These are phyloP conservation scores for Zosterops pallidus DNA, from an alignment of 2,113 vertebrate genomes.

Conservation along the genomic window DNA sequence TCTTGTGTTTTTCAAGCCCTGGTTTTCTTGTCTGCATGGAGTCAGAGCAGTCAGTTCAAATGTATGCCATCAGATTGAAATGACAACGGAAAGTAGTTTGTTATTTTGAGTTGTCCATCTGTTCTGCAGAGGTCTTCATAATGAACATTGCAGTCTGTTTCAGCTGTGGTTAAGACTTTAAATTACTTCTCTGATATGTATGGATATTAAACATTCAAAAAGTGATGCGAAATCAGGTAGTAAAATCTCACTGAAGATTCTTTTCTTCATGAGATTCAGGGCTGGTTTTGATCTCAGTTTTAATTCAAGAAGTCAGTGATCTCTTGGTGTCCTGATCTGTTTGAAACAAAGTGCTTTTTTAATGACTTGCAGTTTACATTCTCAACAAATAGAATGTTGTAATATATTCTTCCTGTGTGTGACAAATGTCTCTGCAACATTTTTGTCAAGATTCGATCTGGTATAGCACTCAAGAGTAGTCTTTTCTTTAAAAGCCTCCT, in stretches of 20 bases:
- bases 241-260: not conserved
- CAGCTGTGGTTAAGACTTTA: not conserved
- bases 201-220: not conserved
- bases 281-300: not conserved
- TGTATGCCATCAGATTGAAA: not conserved
- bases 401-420: not conserved
- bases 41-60: not conserved
- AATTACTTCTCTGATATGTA: not conserved
- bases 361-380: not conserved
- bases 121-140: not conserved
- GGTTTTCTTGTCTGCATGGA: not conserved
- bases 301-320: not conserved
- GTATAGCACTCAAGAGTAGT: not conserved
- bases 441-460: not conserved
- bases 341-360: not conserved
- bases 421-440: not conserved
- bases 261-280: not conserved
- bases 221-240: not conserved
- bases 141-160: not conserved
- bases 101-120: not conserved
- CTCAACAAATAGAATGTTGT: not conserved
- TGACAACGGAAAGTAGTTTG: not conserved
- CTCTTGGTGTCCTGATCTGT: not conserved
- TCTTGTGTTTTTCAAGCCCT: not conserved
- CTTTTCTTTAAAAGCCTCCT: not conserved